phyloP scores from a whole-genome alignment of 2,888 invertebrate species.

The Netelia melanura region DNA sequence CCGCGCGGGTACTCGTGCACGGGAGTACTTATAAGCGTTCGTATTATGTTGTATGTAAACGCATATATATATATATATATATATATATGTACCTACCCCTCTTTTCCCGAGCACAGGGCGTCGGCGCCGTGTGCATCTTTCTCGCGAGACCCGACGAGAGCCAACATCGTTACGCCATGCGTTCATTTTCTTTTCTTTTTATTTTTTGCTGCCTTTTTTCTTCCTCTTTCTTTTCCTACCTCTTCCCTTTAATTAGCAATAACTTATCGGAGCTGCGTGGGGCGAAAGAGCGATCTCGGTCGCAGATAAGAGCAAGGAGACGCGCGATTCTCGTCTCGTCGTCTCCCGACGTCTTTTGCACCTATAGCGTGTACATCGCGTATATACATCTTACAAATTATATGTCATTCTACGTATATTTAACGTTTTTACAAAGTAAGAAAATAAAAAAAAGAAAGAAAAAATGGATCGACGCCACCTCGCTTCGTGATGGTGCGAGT shows the following conservation, averaged over 20 bases:
- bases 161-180: constrained; percentile 73
- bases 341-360: constrained; percentile 7
- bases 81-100: not conserved
- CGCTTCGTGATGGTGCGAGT: too few relatives aligned
- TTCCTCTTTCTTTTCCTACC: constrained; percentile 66
- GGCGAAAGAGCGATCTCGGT: constrained; percentile 62
- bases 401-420: constrained; percentile 6
- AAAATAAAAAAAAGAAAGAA: too few relatives aligned
- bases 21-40: constrained; percentile 23
- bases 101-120: not conserved
- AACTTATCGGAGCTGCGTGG: constrained; percentile 73
- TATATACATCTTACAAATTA: constrained; percentile 1
- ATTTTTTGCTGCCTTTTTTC: constrained; percentile 10
- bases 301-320: constrained; percentile 63
- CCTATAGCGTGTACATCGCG: not conserved
- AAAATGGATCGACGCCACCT: too few relatives aligned
- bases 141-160: constrained; percentile 59
- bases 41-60: constrained; percentile 38
- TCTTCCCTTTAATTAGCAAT: constrained; percentile 78
- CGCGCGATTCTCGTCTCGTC: constrained; percentile 24
- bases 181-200: constrained; percentile 61
- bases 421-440: not conserved
- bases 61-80: constrained; percentile 22
- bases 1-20: constrained; percentile 26
- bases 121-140: constrained; percentile 23